phyloP scores from a whole-genome alignment of 2,888 invertebrate genomes.

The Oscheius onirici region DNA sequence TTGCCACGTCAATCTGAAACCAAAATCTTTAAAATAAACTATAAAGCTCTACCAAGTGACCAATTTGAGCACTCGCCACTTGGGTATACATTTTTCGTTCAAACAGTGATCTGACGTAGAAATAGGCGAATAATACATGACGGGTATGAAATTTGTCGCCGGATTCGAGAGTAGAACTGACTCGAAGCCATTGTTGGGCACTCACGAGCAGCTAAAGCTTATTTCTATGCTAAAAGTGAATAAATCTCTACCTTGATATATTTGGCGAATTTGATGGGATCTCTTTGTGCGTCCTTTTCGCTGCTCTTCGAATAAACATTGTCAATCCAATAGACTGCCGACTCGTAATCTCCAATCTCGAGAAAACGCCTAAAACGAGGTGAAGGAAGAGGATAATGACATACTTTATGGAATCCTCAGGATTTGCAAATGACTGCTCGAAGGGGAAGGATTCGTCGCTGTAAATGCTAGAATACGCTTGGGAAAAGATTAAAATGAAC shows the following conservation, averaged over 20 bases:
- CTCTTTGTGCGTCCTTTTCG: background rate
- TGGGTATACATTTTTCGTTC: conserved; percentile 28
- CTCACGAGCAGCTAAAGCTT: conserved; percentile 13
- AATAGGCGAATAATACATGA: conserved; percentile 57
- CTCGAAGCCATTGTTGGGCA: conserved; percentile 25
- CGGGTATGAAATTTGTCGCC: conserved; percentile 7
- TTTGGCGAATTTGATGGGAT: conserved; percentile 25
- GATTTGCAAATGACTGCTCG: background rate
- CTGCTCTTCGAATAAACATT: conserved; percentile 11
- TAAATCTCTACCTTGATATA: conserved; percentile 16
- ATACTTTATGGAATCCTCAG: conserved; percentile 19
- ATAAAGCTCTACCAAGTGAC: conserved; percentile 8
- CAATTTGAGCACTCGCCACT: conserved; percentile 11
- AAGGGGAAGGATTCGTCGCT: conserved; percentile 1
- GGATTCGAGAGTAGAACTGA: conserved; percentile 10
- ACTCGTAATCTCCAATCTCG: conserved; percentile 20
- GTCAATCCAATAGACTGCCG: conserved; percentile 28
- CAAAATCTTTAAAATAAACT: background rate
- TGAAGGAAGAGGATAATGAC: background rate
- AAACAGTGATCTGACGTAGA: conserved; percentile 49
- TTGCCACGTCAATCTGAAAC: conserved; percentile 7
- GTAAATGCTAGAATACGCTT: background rate
- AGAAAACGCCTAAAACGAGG: conserved; percentile 19
- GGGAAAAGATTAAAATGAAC: background rate
- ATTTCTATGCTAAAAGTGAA: background rate